These are phyloP conservation scores for Phoenicopterus ruber DNA, from an alignment of 2,113 vertebrate species.

Conservation along the genomic window DNA sequence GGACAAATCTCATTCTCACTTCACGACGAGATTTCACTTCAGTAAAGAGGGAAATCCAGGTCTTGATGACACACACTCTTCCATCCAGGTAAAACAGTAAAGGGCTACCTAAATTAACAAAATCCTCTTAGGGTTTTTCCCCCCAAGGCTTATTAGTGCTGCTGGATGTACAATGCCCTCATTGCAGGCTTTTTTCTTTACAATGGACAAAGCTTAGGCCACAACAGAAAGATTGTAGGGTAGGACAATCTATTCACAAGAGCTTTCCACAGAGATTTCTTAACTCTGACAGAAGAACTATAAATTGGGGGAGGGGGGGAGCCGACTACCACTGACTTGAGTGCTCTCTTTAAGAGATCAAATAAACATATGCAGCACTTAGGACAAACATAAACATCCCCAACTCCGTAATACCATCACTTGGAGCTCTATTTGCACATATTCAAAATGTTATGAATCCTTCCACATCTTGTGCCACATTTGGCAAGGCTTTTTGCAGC, in stretches of 20 bases:
- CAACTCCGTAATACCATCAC: too few species aligned
- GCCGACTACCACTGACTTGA: rapidly evolving
- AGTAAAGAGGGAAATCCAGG: neutral
- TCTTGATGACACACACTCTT: too few species aligned
- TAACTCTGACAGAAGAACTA: neutral
- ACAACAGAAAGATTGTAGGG: neutral
- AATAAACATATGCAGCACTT: neutral
- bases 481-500: neutral
- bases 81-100: neutral
- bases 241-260: neutral
- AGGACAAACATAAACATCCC: neutral
- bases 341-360: neutral
- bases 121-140: neutral
- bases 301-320: too few species aligned
- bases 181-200: neutral
- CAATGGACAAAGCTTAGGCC: neutral
- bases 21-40: neutral
- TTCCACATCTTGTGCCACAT: neutral
- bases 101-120: neutral
- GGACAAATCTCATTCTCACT: neutral
- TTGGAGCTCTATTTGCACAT: neutral
- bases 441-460: neutral
- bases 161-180: rapidly evolving
- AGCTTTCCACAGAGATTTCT: neutral
- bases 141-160: neutral